phyloP scores from a whole-genome alignment of 2,797 vertebrate genomes.

The Sciurus vulgaris region DNA sequence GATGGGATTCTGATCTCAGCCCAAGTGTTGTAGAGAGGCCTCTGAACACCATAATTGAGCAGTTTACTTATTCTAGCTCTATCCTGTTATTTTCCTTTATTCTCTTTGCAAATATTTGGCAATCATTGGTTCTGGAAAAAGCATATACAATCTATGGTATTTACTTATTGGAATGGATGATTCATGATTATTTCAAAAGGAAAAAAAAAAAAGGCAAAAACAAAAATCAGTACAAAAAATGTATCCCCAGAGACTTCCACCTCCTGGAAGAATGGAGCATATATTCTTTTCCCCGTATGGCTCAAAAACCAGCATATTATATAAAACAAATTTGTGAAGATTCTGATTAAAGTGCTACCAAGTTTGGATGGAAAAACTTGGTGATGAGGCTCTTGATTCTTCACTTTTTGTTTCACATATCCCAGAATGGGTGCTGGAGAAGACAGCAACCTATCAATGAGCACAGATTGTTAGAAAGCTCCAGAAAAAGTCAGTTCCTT shows the following conservation, averaged over 20 bases:
- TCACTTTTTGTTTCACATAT: not conserved
- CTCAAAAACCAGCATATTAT: not conserved
- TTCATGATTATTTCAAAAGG: not conserved
- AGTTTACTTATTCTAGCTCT: not conserved
- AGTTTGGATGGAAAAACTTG: not conserved
- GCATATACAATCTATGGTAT: not conserved
- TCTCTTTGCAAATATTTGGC: not conserved
- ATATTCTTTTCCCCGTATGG: not conserved
- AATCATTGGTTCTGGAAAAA: not conserved
- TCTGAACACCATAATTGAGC: not conserved
- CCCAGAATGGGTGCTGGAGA: not conserved
- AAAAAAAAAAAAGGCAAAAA: not conserved
- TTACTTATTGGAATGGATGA: not conserved
- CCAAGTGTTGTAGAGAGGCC: not conserved
- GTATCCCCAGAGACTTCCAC: not conserved
- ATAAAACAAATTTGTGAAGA: not conserved
- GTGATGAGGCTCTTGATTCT: not conserved
- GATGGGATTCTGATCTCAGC: not conserved
- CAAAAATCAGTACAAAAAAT: not conserved
- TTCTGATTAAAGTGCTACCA: not conserved
- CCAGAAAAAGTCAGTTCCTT: not conserved
- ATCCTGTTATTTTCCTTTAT: not conserved
- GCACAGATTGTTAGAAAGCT: not conserved
- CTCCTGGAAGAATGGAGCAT: not conserved
- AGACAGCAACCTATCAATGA: not conserved